Percentiles rank a stretch among this genome's conserved stretches.
phyloP scores from a whole-genome alignment of 2,888 invertebrate species.

The Eustalomyia histrio region DNA sequence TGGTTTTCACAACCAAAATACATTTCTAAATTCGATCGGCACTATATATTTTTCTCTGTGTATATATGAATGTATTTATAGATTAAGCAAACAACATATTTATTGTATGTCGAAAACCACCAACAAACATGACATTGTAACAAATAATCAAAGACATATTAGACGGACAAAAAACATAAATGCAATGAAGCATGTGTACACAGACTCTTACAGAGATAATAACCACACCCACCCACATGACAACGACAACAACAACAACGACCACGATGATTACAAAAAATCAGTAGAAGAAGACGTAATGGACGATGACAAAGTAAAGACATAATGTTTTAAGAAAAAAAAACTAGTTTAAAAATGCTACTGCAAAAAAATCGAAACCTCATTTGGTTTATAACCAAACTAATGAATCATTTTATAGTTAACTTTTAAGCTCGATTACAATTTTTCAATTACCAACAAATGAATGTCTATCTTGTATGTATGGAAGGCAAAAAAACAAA shows the following conservation, averaged over 20 bases:
- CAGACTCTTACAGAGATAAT: neutral
- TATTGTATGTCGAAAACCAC: constrained; percentile 49
- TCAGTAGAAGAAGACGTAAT: neutral
- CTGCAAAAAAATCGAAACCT: constrained; percentile 5
- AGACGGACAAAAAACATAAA: constrained; percentile 8
- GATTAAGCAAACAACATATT: constrained; percentile 31
- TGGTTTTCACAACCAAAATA: too few species aligned
- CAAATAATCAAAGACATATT: constrained; percentile 40
- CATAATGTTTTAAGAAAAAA: neutral
- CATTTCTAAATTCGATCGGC: too few species aligned
- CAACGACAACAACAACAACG: neutral
- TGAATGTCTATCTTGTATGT: neutral
- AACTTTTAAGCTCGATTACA: constrained; percentile 9
- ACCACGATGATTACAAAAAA: neutral
- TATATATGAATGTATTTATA: constrained; percentile 15
- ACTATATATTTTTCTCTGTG: too few species aligned
- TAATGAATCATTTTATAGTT: constrained; percentile 34
- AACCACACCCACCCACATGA: constrained; percentile 52
- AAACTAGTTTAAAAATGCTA: neutral
- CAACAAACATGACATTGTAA: constrained; percentile 55
- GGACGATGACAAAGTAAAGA: neutral
- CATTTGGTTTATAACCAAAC: constrained; percentile 20
- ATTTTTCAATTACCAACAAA: constrained; percentile 11
- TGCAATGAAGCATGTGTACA: constrained; percentile 9
- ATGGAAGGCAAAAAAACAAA: neutral